phyloP scores from a whole-genome alignment of 2,113 vertebrate genomes.

The Hyperopisus bebe region DNA sequence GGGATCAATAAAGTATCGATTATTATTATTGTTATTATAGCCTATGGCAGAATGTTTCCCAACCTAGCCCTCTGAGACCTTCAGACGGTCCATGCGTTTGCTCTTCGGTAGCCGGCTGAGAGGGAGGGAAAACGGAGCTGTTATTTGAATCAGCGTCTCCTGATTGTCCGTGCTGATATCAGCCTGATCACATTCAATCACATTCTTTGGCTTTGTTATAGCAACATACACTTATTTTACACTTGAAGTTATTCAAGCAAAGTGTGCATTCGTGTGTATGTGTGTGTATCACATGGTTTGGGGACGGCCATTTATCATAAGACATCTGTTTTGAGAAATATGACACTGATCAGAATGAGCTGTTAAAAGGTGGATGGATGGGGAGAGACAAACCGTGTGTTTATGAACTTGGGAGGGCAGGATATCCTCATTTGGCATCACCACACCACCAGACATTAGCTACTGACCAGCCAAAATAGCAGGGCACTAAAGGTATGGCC shows the following conservation, averaged over 20 bases:
- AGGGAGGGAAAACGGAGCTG: neutral
- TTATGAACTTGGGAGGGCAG: neutral
- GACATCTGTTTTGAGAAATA: neutral
- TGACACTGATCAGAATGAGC: neutral
- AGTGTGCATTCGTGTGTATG: neutral
- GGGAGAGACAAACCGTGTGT: neutral
- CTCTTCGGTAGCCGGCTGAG: neutral
- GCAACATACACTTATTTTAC: neutral
- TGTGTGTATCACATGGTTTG: neutral
- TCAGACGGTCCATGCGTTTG: neutral
- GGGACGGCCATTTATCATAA: neutral
- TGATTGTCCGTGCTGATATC: neutral
- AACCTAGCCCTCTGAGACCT: too few species aligned
- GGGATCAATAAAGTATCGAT: too few species aligned
- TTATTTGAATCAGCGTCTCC: neutral
- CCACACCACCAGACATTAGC: neutral
- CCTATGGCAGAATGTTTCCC: neutral
- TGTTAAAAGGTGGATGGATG: neutral
- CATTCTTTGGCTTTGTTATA: neutral
- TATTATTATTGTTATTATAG: neutral
- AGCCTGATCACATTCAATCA: neutral
- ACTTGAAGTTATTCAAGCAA: neutral
- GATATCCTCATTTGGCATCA: neutral
- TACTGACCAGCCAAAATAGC: neutral
- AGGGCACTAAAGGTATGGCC: too few species aligned